Base-by-base conservation (phyloP, 2,113 vertebrate genomes). In the Clarias magur region DNA sequence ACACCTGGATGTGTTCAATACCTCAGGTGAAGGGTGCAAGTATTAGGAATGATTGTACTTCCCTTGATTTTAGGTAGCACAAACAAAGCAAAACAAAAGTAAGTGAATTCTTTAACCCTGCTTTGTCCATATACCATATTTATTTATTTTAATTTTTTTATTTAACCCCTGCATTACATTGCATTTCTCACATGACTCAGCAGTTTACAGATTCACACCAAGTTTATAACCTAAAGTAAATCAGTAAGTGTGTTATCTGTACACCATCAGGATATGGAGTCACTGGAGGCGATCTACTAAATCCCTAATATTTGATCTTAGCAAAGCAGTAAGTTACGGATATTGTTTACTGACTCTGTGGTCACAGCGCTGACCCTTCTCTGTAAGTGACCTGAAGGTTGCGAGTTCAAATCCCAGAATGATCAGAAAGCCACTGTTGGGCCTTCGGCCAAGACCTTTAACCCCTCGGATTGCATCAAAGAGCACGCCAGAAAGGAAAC, bases 121-220 rank as follows among this genome's bases (percentile, higher is more conserved):
- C 48, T 48, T 6, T 48, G 48, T 48, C 6, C 48, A 48, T 48
- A 48, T 42, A 42, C 42, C 6, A 48, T 48, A 48, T 48, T 8
- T 48, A 48, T 48, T 8, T 48, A 48, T 48, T 0, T 48, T 34
- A 34, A 1, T 34, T 34, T 34, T 34, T 34, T 34, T 34, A 62
- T 9, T 21, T 21, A 21, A 19, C 6, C 5, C 1, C 16, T 21
- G 19, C 59, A 21, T 59, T 59, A 15, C 25, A 27, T 56, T 54
- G 48, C 2, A 27, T 78, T 72, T 82, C 27, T 68, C 54, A 10
- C 0, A 5, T 87, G 86, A 87, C 86, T 87, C 86, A 87, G 86
- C 86, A 82, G 79, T 73, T 87, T 63, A 48, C 34, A 38, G 56
- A 53, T 63, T 7, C 63, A 38, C 62, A 72, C 85, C 23, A 10